A percentile compares a stretch with the other conserved stretches of the same genome.
phyloP scores from a whole-genome alignment of 1,140 invertebrate genomes.

The Trichonephila clavipes region DNA sequence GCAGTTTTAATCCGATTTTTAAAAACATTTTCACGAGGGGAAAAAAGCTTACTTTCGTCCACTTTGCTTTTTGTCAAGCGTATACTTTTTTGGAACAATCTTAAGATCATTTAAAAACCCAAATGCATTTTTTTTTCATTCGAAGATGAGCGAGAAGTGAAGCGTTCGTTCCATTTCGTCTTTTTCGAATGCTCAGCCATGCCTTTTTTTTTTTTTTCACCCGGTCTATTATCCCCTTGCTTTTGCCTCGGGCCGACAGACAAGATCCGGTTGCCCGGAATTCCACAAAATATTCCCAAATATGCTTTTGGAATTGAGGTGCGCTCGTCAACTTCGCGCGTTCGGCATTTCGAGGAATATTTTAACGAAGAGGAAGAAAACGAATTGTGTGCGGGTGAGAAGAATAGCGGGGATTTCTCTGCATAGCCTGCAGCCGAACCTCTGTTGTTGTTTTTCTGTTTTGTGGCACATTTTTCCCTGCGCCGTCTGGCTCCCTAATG shows the following conservation, averaged over 20 bases:
- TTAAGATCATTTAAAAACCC: slow-evolving; percentile 3
- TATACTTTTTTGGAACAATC: neutral
- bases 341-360: neutral
- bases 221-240: neutral
- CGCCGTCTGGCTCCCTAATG: neutral
- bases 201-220: neutral
- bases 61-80: neutral
- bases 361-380: neutral
- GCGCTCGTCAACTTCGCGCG: neutral
- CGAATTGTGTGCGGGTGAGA: neutral
- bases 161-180: neutral
- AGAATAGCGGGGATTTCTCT: neutral
- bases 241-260: neutral
- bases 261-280: neutral
- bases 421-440: neutral
- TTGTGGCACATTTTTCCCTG: neutral
- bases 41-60: no score
- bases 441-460: neutral
- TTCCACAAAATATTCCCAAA: neutral
- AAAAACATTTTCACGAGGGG: no score
- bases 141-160: neutral
- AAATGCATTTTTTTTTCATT: neutral
- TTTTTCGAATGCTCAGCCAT: neutral
- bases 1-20: no score
- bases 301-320: neutral